Conservation (phyloP, 2,888 invertebrate genomes). For the Rhaphigaster nebulosa region DNA sequence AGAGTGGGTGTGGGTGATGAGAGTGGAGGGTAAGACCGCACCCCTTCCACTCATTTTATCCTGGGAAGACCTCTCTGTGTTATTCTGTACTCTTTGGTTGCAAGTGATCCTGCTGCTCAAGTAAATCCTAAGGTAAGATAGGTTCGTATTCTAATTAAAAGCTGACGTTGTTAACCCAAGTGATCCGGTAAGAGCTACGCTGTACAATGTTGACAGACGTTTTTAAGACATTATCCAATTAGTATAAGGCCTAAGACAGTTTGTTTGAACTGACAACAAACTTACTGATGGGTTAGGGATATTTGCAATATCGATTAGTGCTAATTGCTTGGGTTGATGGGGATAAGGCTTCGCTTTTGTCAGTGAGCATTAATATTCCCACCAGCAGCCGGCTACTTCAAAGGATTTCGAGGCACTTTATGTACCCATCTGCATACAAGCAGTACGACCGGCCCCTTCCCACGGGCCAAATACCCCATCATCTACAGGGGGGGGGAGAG, state of each 20-base stretch:
- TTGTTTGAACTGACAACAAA: neutral
- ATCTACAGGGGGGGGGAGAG: neutral
- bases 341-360: neutral
- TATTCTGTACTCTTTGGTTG: too few species aligned
- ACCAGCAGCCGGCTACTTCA: neutral
- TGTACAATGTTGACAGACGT: neutral
- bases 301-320: neutral
- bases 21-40: too few species aligned
- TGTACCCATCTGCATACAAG: neutral
- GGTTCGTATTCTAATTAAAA: too few species aligned
- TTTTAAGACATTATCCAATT: neutral
- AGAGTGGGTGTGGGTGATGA: too few species aligned
- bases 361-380: neutral
- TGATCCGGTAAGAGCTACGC: neutral
- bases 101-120: too few species aligned
- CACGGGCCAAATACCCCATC: neutral
- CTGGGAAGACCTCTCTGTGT: too few species aligned
- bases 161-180: too few species aligned
- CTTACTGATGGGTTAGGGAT: neutral
- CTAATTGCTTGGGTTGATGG: neutral
- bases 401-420: neutral
- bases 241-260: neutral
- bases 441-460: too few species aligned
- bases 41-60: too few species aligned
- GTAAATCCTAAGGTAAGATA: too few species aligned